phyloP scores from a whole-genome alignment of 2,113 vertebrate species.

The Jacana jacana region DNA sequence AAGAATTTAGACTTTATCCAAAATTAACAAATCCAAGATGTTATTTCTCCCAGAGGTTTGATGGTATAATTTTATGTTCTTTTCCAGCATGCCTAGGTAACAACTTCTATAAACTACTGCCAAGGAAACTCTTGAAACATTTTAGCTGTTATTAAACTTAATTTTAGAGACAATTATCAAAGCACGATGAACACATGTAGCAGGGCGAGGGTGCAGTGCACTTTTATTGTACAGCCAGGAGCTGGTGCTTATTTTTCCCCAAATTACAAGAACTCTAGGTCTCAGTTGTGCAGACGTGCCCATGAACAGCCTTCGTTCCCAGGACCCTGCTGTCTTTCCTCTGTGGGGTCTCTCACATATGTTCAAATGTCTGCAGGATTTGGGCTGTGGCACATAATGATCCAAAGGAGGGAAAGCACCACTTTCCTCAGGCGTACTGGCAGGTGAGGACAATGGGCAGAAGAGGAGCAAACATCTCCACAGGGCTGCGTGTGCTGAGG shows the following conservation, averaged over 20 bases:
- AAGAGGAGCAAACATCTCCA: slow-evolving; percentile 34
- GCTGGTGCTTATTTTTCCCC: neutral
- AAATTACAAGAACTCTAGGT: neutral
- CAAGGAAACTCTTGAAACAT: neutral
- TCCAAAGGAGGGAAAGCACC: slow-evolving; percentile 5
- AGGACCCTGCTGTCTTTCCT: neutral
- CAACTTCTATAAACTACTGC: neutral
- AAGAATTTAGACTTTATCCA: slow-evolving; percentile 15
- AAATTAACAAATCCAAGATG: slow-evolving; percentile 38
- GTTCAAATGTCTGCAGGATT: neutral
- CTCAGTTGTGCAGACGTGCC: rapidly evolving
- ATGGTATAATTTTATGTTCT: neutral
- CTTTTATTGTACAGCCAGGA: neutral
- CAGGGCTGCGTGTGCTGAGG: neutral
- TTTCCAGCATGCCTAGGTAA: neutral
- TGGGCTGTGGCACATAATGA: neutral
- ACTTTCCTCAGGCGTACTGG: slow-evolving; percentile 33
- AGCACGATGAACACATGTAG: neutral
- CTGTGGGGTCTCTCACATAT: neutral
- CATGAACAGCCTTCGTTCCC: neutral
- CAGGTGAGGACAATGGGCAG: slow-evolving; percentile 45
- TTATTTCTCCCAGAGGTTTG: slow-evolving; percentile 29
- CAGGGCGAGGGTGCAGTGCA: neutral
- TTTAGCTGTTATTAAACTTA: neutral
- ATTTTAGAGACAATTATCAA: neutral